A percentile compares a stretch with the other conserved stretches of the same genome.
Conservation (phyloP, 2,113 vertebrate species). For the Eclectus roratus region DNA sequence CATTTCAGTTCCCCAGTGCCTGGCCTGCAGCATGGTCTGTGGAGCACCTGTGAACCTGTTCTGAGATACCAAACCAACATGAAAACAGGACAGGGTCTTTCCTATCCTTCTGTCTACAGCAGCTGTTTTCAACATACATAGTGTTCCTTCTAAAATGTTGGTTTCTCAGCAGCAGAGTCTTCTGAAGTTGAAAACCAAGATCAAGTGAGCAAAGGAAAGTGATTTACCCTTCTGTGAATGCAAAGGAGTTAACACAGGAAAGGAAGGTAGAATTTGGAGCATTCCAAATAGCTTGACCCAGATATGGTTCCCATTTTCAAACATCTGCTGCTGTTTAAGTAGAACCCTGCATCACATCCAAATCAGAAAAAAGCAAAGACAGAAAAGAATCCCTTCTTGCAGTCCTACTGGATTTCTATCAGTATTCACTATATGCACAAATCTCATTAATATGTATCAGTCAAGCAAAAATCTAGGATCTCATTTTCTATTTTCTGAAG, state of each 20-base stretch:
- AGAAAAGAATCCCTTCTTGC: background rate
- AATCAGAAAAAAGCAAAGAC: background rate
- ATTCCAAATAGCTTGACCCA: background rate
- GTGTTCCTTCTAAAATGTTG: background rate
- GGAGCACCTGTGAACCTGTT: background rate
- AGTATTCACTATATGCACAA: background rate
- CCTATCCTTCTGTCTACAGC: background rate
- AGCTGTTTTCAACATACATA: background rate
- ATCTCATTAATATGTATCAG: background rate
- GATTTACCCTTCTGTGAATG: background rate
- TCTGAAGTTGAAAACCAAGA: background rate
- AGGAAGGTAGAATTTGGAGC: background rate
- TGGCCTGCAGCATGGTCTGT: background rate
- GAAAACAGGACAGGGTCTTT: background rate
- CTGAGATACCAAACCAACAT: background rate
- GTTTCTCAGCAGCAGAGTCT: background rate
- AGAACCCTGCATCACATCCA: background rate
- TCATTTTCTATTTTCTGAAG: conserved; percentile 2
- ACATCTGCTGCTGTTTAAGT: background rate
- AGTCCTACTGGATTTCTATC: background rate
- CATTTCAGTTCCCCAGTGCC: background rate
- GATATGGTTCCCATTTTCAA: background rate
- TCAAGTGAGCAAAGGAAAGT: background rate
- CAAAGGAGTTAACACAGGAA: background rate
- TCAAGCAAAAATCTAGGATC: background rate